Conservation (phyloP, 23 tunicate genomes). For the Pegea sp. region DNA sequence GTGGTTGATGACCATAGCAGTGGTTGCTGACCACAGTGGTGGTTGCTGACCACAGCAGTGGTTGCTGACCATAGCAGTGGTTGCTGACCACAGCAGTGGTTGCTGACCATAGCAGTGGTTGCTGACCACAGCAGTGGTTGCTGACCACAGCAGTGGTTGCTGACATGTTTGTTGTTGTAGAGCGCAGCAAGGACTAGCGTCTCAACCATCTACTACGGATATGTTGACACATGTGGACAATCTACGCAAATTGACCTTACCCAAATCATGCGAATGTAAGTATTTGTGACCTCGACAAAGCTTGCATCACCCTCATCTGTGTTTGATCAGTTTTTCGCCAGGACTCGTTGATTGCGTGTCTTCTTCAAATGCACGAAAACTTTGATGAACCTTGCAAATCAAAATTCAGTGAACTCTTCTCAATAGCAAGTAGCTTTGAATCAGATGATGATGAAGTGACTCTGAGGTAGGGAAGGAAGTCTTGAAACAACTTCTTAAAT, state of each 20-base stretch:
- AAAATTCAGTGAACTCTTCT: slow-evolving; percentile 62
- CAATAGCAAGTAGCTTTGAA: too few relatives aligned
- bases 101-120: too few relatives aligned
- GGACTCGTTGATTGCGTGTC: slow-evolving; percentile 60
- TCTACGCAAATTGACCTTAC: slow-evolving; percentile 34
- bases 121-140: too few relatives aligned
- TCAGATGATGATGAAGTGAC: slow-evolving; percentile 62
- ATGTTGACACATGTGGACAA: slow-evolving; percentile 68
- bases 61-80: too few relatives aligned
- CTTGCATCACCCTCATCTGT: background rate
- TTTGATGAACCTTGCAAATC: slow-evolving; percentile 60
- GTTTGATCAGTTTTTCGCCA: slow-evolving; percentile 28
- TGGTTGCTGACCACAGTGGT: too few relatives aligned
- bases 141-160: too few relatives aligned
- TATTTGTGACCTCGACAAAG: background rate
- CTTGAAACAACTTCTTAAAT: too few relatives aligned
- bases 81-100: too few relatives aligned
- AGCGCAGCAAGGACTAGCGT: too few relatives aligned
- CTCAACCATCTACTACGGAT: slow-evolving; percentile 64
- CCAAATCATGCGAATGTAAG: slow-evolving; percentile 48
- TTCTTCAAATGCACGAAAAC: slow-evolving; percentile 53
- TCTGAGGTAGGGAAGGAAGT: slow-evolving; percentile 18
- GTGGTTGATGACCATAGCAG: too few relatives aligned
- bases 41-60: too few relatives aligned
- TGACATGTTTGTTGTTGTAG: too few relatives aligned